A percentile compares a stretch with the other conserved stretches of the same genome.
Evolutionary conservation across 2,797 vertebrate genomes (phyloP).

Genomic region (Capromys pilorides): DNA sequence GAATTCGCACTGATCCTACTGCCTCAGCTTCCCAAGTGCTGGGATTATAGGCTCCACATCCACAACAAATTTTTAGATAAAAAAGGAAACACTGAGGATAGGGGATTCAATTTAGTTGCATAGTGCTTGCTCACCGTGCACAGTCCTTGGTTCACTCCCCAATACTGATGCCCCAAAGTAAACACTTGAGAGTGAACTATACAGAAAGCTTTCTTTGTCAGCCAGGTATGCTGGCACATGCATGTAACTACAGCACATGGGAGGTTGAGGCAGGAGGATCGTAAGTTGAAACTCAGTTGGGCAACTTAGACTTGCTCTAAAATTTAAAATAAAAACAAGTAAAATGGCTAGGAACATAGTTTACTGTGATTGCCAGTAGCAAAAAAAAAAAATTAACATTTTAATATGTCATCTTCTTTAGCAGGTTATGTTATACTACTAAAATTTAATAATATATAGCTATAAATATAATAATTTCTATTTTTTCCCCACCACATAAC

Average conservation of each 20-base stretch:
- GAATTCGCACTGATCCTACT: too few relatives aligned
- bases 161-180: neutral
- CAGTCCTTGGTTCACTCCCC: neutral
- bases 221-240: neutral
- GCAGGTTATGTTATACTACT: neutral
- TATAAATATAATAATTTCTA: neutral
- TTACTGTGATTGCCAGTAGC: neutral
- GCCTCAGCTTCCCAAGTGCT: too few relatives aligned
- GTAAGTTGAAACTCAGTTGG: neutral
- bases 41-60: too few relatives aligned
- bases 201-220: neutral
- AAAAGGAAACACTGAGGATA: neutral
- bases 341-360: neutral
- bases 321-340: neutral
- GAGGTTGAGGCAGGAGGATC: neutral
- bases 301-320: neutral
- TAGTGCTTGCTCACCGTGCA: neutral
- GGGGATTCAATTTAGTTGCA: neutral
- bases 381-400: neutral
- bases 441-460: slow-evolving; percentile 3
- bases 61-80: slow-evolving; percentile 50
- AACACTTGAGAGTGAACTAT: neutral
- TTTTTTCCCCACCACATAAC: neutral
- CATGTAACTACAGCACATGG: neutral
- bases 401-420: neutral